phyloP scores from a whole-genome alignment of 2,113 vertebrate species.

The Amblyopsis rosae region DNA sequence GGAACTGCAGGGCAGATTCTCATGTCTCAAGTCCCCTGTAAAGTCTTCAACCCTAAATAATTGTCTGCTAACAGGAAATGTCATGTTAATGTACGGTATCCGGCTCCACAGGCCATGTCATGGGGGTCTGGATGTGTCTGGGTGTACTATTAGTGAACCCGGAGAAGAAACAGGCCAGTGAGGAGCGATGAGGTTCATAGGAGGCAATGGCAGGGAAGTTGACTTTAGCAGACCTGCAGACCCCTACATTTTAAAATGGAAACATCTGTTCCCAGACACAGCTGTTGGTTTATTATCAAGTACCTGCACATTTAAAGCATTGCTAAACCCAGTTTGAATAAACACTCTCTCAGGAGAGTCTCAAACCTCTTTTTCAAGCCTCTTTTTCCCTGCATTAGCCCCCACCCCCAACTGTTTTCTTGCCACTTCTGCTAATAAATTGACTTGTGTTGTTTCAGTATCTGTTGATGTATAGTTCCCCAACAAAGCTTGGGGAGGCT shows the following conservation, averaged over 20 bases:
- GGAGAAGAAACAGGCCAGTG: no score
- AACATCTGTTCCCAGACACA: conserved; percentile 55
- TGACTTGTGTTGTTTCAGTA: conserved; percentile 38
- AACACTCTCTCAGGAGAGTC: conserved; percentile 54
- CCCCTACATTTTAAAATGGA: not conserved
- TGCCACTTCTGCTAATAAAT: conserved; percentile 70
- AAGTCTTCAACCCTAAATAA: conserved; percentile 40
- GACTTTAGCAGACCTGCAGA: conserved; percentile 22
- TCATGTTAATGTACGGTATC: conserved; percentile 28
- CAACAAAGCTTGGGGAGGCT: not conserved
- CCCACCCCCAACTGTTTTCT: conserved; percentile 63
- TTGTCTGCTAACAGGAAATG: conserved; percentile 52
- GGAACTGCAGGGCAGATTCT: conserved; percentile 29
- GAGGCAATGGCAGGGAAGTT: conserved; percentile 13
- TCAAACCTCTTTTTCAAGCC: no score
- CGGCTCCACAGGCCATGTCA: not conserved
- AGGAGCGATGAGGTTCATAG: not conserved
- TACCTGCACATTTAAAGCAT: conserved; percentile 66
- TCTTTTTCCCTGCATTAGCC: conserved; percentile 32
- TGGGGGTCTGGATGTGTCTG: not conserved
- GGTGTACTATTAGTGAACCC: no score
- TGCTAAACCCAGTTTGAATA: conserved; percentile 58
- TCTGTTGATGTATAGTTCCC: conserved; percentile 43
- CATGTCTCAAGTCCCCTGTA: conserved; percentile 29
- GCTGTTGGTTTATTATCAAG: conserved; percentile 39